Evolutionary conservation across 1,140 invertebrate species (phyloP).

Genomic region (Caenorhabditis latens): DNA sequence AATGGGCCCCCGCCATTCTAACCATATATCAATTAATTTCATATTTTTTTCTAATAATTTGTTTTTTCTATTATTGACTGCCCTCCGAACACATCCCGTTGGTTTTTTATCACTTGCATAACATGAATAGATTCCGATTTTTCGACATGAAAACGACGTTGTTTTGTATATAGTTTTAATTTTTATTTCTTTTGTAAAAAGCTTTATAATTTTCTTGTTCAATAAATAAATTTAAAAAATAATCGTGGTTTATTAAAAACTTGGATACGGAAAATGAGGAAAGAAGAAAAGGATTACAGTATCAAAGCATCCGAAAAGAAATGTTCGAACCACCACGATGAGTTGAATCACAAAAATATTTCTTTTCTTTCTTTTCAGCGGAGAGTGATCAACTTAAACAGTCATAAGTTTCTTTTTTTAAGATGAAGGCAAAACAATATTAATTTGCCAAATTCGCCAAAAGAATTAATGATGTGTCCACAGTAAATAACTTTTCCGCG

Average conservation of each 20-base stretch:
- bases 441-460: too few species aligned
- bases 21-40: not conserved
- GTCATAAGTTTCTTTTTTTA: too few species aligned
- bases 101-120: slow-evolving; percentile 54
- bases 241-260: not conserved
- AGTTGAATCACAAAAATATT: too few species aligned
- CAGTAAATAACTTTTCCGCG: too few species aligned
- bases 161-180: slow-evolving; percentile 36
- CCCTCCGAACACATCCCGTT: slow-evolving; percentile 21
- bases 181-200: not conserved
- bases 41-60: not conserved
- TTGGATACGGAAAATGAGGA: not conserved
- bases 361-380: too few species aligned
- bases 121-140: slow-evolving; percentile 47
- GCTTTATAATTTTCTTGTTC: not conserved
- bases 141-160: slow-evolving; percentile 1
- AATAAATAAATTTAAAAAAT: slow-evolving; percentile 49
- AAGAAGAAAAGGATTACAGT: not conserved
- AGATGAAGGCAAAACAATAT: too few species aligned
- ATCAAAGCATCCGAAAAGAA: too few species aligned
- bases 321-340: too few species aligned
- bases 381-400: too few species aligned
- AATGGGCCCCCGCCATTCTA: slow-evolving; percentile 75
- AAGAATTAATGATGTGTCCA: too few species aligned
- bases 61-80: not conserved